phyloP scores from a whole-genome alignment of 2,888 invertebrate genomes.

The Crematogaster levior region DNA sequence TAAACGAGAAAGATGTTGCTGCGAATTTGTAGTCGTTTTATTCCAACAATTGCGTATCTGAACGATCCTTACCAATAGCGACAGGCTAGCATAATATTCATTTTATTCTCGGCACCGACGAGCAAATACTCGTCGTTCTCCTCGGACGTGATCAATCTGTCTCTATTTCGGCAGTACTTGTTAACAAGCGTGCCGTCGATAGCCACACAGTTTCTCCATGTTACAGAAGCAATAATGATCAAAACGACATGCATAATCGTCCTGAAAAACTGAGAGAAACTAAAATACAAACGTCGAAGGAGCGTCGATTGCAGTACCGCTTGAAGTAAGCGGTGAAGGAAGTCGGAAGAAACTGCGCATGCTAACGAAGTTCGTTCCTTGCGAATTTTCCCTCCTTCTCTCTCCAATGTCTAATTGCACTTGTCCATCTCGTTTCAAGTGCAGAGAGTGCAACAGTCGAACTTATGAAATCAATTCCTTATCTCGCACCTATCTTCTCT shows the following conservation, averaged over 20 bases:
- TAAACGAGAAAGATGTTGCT: neutral
- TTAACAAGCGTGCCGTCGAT: slow-evolving; percentile 65
- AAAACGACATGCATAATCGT: slow-evolving; percentile 20
- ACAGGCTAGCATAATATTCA: slow-evolving; percentile 86
- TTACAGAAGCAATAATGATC: slow-evolving; percentile 47
- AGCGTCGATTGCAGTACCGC: neutral
- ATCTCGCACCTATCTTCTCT: neutral
- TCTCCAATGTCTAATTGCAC: neutral
- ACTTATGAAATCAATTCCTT: no score
- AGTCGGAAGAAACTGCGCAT: neutral
- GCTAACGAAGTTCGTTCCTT: neutral
- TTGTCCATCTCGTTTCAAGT: neutral
- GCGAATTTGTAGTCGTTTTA: neutral
- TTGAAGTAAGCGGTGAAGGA: slow-evolving; percentile 8
- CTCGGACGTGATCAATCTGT: slow-evolving; percentile 84
- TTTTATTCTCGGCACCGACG: slow-evolving; percentile 84
- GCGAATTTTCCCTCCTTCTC: neutral
- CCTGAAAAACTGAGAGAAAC: neutral
- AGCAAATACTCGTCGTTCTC: slow-evolving; percentile 86
- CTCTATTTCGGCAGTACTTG: slow-evolving; percentile 85
- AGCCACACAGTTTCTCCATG: slow-evolving; percentile 24
- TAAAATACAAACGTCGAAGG: neutral
- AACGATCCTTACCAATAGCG: slow-evolving; percentile 85
- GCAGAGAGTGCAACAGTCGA: neutral
- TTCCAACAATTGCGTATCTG: neutral